Conservation (phyloP, 2,113 vertebrate species). For the Odobenus rosmarus region DNA sequence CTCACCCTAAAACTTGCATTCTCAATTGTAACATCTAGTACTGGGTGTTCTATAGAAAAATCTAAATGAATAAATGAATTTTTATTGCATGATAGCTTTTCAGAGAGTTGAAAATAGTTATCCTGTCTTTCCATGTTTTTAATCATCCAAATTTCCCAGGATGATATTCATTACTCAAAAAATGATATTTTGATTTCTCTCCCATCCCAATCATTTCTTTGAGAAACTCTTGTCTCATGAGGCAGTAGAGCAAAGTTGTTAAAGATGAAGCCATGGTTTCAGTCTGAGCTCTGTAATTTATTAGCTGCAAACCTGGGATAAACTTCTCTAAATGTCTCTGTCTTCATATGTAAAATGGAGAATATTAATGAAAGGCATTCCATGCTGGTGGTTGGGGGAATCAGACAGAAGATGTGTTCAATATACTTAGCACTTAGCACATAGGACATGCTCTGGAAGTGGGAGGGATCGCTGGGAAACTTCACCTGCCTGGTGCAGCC, state of each 20-base stretch:
- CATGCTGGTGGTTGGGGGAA: accelerated
- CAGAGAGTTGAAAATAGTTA: neutral
- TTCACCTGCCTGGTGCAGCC: neutral
- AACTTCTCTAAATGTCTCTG: neutral
- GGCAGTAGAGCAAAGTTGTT: neutral
- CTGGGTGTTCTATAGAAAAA: neutral
- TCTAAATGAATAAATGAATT: neutral
- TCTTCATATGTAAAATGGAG: neutral
- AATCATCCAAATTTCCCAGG: neutral
- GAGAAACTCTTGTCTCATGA: neutral
- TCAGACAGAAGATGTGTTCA: neutral
- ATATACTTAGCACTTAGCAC: accelerated
- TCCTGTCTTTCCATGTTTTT: neutral
- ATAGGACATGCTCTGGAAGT: accelerated
- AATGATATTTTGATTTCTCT: neutral
- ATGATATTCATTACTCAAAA: neutral
- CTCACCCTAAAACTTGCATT: neutral
- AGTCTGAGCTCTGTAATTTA: neutral
- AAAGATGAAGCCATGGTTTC: neutral
- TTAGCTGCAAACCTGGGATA: neutral
- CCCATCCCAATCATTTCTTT: neutral
- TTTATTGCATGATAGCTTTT: neutral
- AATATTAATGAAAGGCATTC: neutral
- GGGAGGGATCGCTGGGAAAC: neutral
- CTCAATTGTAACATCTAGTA: neutral